Evolutionary conservation across 37 sponge, comb jelly and placozoan species (phyloP), one percentile per base, ranked within the genome.

Genomic region (Hormiphora californensis): DNA sequence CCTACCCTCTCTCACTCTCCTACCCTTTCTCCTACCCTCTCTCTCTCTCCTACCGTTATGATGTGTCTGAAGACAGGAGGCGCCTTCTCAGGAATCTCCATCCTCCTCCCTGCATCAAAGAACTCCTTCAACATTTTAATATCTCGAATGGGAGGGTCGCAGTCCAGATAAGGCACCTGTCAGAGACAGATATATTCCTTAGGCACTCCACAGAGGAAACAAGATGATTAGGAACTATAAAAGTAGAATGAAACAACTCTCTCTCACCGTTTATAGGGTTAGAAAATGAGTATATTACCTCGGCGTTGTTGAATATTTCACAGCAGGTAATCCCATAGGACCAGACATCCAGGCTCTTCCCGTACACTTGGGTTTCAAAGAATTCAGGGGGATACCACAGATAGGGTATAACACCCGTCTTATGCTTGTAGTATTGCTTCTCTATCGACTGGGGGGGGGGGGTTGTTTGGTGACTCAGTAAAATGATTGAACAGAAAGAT

Each of bases 291-390:
- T n/a, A n/a, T n/a, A 7, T 19, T 22, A 73, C 81, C 81, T 73
- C 81, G 2, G 81, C 81, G 35, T 73, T 73, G 81, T 73, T 73
- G 81, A 73, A 73, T n/a, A 73, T 73, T 28, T 73, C 81, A 21
- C 81, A 73, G 38, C 81, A 73, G 0, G 81, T 73, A 46, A 73
- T 73, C 1, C 81, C 81, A 21, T 73, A 73, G 44, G 81, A 73
- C 81, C 81, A 73, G 27, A 73, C 81, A 41, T 73, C 81, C 1
- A 73, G 81, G 9, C 46, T 43, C 43, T 73, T 73, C 2, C 81
- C 81, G 81, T 73, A 73, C 17, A 12, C 23, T 1, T 73, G 81
- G 12, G 81, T 73, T n/a, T 43, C 81, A 21, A 73, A 73, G 27
- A 73, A 73, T 46, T 73, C 81, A 22, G 81, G 81, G 0, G 81